Percentiles rank a stretch among this genome's conserved stretches.
phyloP scores from a whole-genome alignment of 2,113 vertebrate species.

The Epinephelus cyanopodus region DNA sequence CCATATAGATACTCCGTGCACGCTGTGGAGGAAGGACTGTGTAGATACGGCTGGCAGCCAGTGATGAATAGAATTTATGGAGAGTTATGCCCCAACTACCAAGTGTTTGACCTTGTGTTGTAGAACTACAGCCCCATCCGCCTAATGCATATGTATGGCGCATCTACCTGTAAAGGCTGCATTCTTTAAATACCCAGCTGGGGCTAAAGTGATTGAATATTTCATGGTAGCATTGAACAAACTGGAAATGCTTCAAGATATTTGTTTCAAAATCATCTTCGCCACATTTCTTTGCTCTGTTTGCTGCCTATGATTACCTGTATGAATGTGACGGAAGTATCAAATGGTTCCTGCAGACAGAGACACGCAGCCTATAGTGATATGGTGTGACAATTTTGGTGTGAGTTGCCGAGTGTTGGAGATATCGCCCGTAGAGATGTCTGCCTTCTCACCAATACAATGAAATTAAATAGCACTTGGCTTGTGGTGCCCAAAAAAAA shows the following conservation, averaged over 20 bases:
- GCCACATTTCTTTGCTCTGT: neutral
- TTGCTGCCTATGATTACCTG: neutral
- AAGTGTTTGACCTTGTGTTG: conserved; percentile 67
- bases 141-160: conserved; percentile 44
- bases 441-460: too few species aligned
- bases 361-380: neutral
- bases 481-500: too few species aligned
- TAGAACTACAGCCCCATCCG: conserved; percentile 40
- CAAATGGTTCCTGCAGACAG: neutral
- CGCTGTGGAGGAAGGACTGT: conserved; percentile 14
- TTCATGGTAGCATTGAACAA: conserved; percentile 9
- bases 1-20: conserved; percentile 58
- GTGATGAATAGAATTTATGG: conserved; percentile 60
- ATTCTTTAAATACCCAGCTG: conserved; percentile 21
- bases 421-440: too few species aligned
- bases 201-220: conserved; percentile 19
- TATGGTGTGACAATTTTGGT: neutral
- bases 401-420: too few species aligned
- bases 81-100: conserved; percentile 50
- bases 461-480: too few species aligned
- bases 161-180: conserved; percentile 26
- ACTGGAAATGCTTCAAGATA: neutral
- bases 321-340: neutral
- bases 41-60: conserved; percentile 54
- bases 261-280: conserved; percentile 19